Base-by-base conservation (phyloP, 2,888 invertebrate species). In the Cordilura impudica region DNA sequence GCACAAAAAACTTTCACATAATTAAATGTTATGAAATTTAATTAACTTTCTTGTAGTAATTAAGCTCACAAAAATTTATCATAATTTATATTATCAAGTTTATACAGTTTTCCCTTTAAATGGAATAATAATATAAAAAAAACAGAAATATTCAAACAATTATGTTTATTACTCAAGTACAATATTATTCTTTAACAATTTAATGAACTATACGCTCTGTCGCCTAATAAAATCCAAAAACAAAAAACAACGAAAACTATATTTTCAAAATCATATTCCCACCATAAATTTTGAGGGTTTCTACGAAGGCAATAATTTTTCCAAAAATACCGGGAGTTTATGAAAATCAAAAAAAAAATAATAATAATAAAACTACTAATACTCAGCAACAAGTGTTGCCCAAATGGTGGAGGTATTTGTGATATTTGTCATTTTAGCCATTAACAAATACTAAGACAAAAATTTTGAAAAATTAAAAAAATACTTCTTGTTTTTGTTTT, bases 261-360 rank as follows among this genome's bases (percentile, higher is more conserved):
- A 47, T 63, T 69, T 63, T 56, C 23, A 56, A 71, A 72, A 69
- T 69, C 75, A 58, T 75, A 75, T 81, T 81, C 81, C 81, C 81
- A 81, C 80, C 77, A 72, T 81, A 72, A 80, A 81, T 80, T 74
- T 67, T 71, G 35, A 49, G 39, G 29, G 39, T 76, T 75, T 76
- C 80, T 75, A 75, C 69, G 66, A 78, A 72, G 72, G 71, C 65
- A 60, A 81, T 77, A 77, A 74, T 65, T 75, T 79, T 79, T 81
- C 70, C 31, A 66, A 3, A 29, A 14, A 60, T n/a, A 47, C 61
- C 75, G 75, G 65, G 47, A 70, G 69, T 70, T 71, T 81, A 74
- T 81, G 70, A 58, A 78, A 81, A 78, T 78, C 78, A 78, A 81
- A 81, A 78, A 61, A 39, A 65, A 4, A 72, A 43, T 23, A 21